Evolutionary conservation across 2,888 invertebrate species (phyloP).

Genomic region (Opisthograptis luteolata): DNA sequence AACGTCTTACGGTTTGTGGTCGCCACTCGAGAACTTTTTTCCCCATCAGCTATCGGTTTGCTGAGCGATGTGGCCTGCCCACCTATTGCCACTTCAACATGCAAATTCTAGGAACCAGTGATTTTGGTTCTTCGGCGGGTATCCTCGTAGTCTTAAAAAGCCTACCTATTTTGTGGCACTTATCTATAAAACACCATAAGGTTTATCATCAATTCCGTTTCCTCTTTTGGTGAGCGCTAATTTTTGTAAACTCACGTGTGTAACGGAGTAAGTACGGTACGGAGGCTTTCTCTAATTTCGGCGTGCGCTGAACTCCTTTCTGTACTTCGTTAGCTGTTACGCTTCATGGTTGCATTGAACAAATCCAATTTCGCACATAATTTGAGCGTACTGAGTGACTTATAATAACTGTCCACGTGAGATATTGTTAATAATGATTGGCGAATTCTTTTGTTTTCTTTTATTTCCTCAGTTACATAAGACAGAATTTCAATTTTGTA

Average conservation of each 20-base stretch:
- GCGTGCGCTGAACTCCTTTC: slow-evolving; percentile 62
- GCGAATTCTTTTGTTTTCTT: slow-evolving; percentile 1
- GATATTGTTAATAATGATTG: slow-evolving; percentile 13
- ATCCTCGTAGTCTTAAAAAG: no score
- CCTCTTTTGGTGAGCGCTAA: slow-evolving; percentile 42
- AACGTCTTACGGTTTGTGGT: no score
- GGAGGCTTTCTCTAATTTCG: slow-evolving; percentile 74
- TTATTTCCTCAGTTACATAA: not conserved
- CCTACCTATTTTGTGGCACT: no score
- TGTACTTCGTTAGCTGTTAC: slow-evolving; percentile 41
- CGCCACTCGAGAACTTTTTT: no score
- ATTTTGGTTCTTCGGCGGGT: no score
- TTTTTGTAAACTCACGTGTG: slow-evolving; percentile 60
- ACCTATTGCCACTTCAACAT: no score
- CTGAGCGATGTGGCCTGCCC: no score
- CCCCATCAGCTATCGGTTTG: no score
- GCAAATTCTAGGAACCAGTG: no score
- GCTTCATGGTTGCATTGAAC: slow-evolving; percentile 30
- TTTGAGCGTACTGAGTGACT: slow-evolving; percentile 30
- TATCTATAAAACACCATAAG: no score
- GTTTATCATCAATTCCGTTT: slow-evolving; percentile 11
- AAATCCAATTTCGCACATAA: slow-evolving; percentile 34
- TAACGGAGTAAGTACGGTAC: slow-evolving; percentile 70
- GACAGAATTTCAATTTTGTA: no score
- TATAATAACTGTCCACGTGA: slow-evolving; percentile 27